Percentiles rank a stretch among this genome's conserved stretches.
Conservation (phyloP, 1,140 invertebrate genomes). For the Drosophila ohnishii region DNA sequence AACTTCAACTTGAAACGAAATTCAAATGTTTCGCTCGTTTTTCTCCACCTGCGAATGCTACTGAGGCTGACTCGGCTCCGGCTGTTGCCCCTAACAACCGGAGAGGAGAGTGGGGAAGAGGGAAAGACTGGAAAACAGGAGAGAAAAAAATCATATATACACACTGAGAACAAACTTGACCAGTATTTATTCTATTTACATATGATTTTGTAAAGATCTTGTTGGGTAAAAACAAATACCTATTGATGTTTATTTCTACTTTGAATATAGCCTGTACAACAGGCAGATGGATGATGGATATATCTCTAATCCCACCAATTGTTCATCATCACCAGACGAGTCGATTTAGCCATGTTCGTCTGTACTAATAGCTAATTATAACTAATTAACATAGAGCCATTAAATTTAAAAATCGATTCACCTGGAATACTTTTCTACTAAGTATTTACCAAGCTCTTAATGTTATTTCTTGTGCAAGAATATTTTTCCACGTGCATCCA, state of each 20-base stretch:
- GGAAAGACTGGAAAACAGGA: not conserved
- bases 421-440: not conserved
- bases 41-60: constrained; percentile 28
- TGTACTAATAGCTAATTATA: too few species aligned
- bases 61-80: constrained; percentile 36
- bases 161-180: not conserved
- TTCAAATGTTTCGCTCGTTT: constrained; percentile 72
- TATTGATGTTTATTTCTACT: too few species aligned
- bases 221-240: not conserved
- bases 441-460: not conserved
- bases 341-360: too few species aligned
- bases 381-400: too few species aligned
- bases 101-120: not conserved
- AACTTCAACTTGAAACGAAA: constrained; percentile 77
- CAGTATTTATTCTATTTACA: not conserved
- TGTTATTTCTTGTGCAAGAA: not conserved
- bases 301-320: too few species aligned
- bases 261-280: too few species aligned
- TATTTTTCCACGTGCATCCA: constrained; percentile 13
- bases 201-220: not conserved
- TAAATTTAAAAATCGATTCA: too few species aligned
- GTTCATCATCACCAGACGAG: too few species aligned
- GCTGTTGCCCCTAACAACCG: constrained; percentile 64
- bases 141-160: constrained; percentile 22
- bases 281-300: too few species aligned